Percentiles rank a stretch among this genome's conserved stretches.
Conservation (phyloP, 2,113 vertebrate genomes). For the Ptilonorhynchus violaceus region DNA sequence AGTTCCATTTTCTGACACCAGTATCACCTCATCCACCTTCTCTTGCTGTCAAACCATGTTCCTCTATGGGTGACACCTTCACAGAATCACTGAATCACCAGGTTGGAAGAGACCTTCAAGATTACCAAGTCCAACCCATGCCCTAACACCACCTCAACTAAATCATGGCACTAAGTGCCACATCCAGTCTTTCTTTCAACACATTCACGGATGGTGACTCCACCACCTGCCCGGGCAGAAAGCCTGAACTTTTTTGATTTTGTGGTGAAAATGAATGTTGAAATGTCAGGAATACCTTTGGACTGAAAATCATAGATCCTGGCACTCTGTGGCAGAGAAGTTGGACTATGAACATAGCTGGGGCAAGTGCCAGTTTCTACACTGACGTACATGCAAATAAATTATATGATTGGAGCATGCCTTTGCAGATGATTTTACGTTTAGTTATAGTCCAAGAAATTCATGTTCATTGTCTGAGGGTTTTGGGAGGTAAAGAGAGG, state of each 20-base stretch:
- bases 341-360: not conserved
- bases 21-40: accelerated
- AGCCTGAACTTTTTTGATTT: not conserved
- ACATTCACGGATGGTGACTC: too few relatives aligned
- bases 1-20: not conserved
- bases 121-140: too few relatives aligned
- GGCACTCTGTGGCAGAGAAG: not conserved
- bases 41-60: accelerated
- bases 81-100: too few relatives aligned
- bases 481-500: not conserved
- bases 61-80: accelerated
- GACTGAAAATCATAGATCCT: not conserved
- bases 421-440: not conserved
- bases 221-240: not conserved
- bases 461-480: not conserved
- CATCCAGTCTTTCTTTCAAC: too few relatives aligned
- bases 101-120: too few relatives aligned
- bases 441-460: not conserved
- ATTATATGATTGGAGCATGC: not conserved
- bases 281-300: not conserved
- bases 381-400: not conserved
- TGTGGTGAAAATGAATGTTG: not conserved
- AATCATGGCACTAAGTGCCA: too few relatives aligned
- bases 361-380: not conserved
- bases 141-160: too few relatives aligned